Percentiles rank a stretch among this genome's conserved stretches.
phyloP scores from a whole-genome alignment of 92 coral and sea anemone species.

The Meandrina meandrites region DNA sequence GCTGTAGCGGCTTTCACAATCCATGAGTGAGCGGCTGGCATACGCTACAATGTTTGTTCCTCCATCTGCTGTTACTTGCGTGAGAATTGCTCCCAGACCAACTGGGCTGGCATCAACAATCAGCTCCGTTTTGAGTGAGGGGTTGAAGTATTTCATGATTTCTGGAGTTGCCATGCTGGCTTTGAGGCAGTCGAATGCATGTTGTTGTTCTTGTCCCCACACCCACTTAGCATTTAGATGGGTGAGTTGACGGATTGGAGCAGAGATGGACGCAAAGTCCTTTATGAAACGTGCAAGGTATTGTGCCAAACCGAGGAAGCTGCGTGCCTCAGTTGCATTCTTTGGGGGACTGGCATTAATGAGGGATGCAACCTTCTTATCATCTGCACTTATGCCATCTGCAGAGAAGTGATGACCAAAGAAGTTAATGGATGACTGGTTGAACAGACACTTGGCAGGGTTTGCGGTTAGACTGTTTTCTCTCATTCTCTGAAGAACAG shows the following conservation, averaged over 20 bases:
- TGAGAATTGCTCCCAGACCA: constrained; percentile 25
- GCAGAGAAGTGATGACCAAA: constrained; percentile 32
- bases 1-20: constrained; percentile 33
- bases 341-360: constrained; percentile 41
- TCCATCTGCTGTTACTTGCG: constrained; percentile 14
- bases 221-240: constrained; percentile 25
- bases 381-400: constrained; percentile 29
- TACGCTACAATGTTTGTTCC: constrained; percentile 30
- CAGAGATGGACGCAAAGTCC: constrained; percentile 63
- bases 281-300: constrained; percentile 65
- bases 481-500: constrained; percentile 27
- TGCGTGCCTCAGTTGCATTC: constrained; percentile 58
- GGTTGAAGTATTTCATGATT: constrained; percentile 59
- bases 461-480: constrained; percentile 33
- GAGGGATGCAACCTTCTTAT: constrained; percentile 30
- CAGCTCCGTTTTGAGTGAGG: constrained; percentile 35
- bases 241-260: constrained; percentile 64
- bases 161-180: constrained; percentile 39
- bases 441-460: constrained; percentile 32
- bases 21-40: constrained; percentile 33
- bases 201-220: constrained; percentile 53
- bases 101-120: constrained; percentile 43
- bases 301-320: constrained; percentile 67
- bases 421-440: constrained; percentile 34
- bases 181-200: constrained; percentile 51